A percentile compares a stretch with the other conserved stretches of the same genome.
phyloP scores from a whole-genome alignment of 2,113 vertebrate species.

The Lontra canadensis region DNA sequence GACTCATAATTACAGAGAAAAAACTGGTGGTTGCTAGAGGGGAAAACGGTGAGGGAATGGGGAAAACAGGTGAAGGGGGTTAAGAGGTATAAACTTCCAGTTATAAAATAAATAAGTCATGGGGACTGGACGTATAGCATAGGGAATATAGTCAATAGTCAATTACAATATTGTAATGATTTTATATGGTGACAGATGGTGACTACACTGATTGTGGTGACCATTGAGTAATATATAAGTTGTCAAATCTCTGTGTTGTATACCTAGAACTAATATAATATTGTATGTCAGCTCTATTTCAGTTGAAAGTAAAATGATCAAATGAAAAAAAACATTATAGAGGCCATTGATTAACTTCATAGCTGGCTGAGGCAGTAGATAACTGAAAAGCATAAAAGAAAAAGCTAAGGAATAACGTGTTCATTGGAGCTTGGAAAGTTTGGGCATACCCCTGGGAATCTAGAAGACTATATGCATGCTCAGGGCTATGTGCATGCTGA shows the following conservation, averaged over 20 bases:
- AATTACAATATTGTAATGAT: not conserved
- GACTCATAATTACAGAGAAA: not conserved
- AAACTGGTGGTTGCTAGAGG: not conserved
- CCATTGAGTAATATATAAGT: not conserved
- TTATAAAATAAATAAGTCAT: not conserved
- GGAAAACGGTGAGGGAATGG: not conserved
- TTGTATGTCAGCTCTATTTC: not conserved
- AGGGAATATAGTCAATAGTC: not conserved
- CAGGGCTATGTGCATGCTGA: not conserved
- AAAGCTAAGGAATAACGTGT: not conserved
- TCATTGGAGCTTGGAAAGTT: not conserved
- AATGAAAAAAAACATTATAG: not conserved
- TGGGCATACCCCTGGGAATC: not conserved
- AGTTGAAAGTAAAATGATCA: not conserved
- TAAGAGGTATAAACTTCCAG: not conserved
- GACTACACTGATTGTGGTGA: not conserved
- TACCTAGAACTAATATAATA: not conserved
- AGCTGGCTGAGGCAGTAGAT: not conserved
- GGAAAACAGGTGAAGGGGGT: not conserved
- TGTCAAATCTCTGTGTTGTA: not conserved
- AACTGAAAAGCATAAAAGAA: not conserved
- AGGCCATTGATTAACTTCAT: slow-evolving; percentile 22
- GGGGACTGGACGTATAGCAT: not conserved
- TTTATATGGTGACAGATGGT: not conserved
- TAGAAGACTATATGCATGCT: not conserved